Conservation (phyloP, 2,113 vertebrate genomes). For the Amphiprion percula region DNA sequence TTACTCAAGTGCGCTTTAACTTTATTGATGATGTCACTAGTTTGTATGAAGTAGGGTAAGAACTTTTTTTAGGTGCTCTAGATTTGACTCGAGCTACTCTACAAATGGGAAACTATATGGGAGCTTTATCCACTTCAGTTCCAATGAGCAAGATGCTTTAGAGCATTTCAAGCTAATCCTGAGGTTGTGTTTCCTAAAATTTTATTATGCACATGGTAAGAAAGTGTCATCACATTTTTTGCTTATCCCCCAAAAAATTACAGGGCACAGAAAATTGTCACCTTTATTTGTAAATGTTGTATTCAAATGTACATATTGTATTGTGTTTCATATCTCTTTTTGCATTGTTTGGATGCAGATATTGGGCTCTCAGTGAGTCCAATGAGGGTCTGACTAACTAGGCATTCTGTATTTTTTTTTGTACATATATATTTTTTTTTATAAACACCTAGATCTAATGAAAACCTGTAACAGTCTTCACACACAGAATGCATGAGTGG, state of each 20-base stretch:
- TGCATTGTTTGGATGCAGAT: slow-evolving; percentile 67
- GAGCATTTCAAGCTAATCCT: slow-evolving; percentile 19
- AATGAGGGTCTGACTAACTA: slow-evolving; percentile 55
- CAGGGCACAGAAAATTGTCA: slow-evolving; percentile 40
- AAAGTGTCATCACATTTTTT: slow-evolving; percentile 39
- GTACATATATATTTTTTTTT: slow-evolving; percentile 30
- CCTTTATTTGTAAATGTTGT: slow-evolving; percentile 73
- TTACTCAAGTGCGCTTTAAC: slow-evolving; percentile 71
- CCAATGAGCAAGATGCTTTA: slow-evolving; percentile 24
- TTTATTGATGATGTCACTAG: slow-evolving; percentile 72
- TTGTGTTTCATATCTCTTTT: slow-evolving; percentile 71
- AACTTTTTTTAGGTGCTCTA: slow-evolving; percentile 61
- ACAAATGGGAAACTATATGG: slow-evolving; percentile 46
- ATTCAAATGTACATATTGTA: slow-evolving; percentile 76
- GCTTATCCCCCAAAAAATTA: slow-evolving; percentile 32
- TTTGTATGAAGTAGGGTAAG: slow-evolving; percentile 45
- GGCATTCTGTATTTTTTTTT: slow-evolving; percentile 56
- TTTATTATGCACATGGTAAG: slow-evolving; percentile 45
- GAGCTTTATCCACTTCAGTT: slow-evolving; percentile 22
- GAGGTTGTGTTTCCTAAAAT: slow-evolving; percentile 26
- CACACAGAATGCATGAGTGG: slow-evolving; percentile 27
- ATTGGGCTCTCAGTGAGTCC: slow-evolving; percentile 32
- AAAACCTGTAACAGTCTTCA: slow-evolving; percentile 50
- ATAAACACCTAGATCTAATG: slow-evolving; percentile 47
- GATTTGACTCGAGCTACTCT: slow-evolving; percentile 54